Base-by-base conservation (phyloP, 1,140 invertebrate species). In the Drosophila ercepeae region DNA sequence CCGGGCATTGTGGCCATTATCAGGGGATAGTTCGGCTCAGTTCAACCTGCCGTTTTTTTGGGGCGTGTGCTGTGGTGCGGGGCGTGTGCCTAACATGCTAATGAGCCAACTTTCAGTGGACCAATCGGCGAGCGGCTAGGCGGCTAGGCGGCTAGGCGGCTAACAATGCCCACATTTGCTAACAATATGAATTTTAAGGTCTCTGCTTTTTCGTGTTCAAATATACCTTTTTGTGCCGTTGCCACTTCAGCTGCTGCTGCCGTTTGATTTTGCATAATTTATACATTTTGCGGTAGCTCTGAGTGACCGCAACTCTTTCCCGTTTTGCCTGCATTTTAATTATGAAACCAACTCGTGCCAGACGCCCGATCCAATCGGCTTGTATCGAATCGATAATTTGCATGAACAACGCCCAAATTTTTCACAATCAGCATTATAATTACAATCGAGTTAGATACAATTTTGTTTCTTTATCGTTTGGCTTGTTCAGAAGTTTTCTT, bases 21-120 rank as follows among this genome's bases (percentile, higher is more conserved):
- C 81, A 86, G 61, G 39, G 42, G 50, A 18, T 42, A 42, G 55
- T 25, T 57, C 59, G 21, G 50, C 53, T 18, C 16, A 34, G 54
- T 64, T 44, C 76, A 60, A 70, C 72, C 77, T 69, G 63, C 52
- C 29, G 32, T 50, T 18, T 21, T 71, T 53, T 68, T 54, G 71
- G 82, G 77, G 77, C 81, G 76, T 83, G 55, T 75, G 64, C 49
- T 78, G 79, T 53, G 71, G 60, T 60, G 60, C 61, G 79, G 79
- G 79, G 79, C 79, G 79, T 84, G 73, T 81, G 73, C 73, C 68
- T 74, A 86, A 81, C 82, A 84, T 84, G 81, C 81, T 84, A 84
- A 84, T 84, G 81, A 84, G 81, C 82, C 76, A 74, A 84, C 76
- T 69, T 65, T 67, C 52, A 53, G 72, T 88, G 59, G 81, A 81